Base-by-base conservation (phyloP, 2,888 invertebrate species). In the Siphlonurus alternatus region DNA sequence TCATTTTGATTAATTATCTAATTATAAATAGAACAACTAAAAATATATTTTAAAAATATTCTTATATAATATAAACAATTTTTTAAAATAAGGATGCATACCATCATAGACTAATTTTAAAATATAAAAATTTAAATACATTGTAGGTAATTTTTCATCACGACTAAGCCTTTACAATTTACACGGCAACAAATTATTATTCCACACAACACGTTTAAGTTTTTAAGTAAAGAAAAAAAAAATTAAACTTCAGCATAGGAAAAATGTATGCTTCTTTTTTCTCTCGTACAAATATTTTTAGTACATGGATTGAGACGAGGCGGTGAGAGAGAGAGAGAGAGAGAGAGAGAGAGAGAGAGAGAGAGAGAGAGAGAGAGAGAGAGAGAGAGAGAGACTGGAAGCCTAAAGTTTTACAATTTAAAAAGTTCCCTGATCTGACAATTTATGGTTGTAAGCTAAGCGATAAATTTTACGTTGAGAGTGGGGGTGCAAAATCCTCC, bases 401-500 rank as follows among this genome's bases (percentile, higher is more conserved):
- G 19, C 22, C 56, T 56, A 56, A 56, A 56, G 56, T 56, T 56
- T 56, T 56, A 56, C 56, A 56, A 56, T 56, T 56, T 56, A 56
- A 56, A 56, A 56, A 56, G 7, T 56, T 56, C 56, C 20, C 56
- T 56, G 56, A 56, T 56, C 56, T 56, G 7, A 56, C 7, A 56
- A 56, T 56, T 56, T 56, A 56, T 56, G 20, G 56, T 20, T 20
- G 56, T 56, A 56, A 56, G 56, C 56, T 22, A 56, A 56, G 56
- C 22, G 5, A 22, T 56, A 56, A 56, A 56, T 56, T 56, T 56
- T 56, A 22, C n/a, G 53, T 51, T 51, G 53, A 38, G 38, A 15
- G 38, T 38, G 38, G 38, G 38, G 5, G 38, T 38, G 15, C 5
- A 38, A 38, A 38, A 38, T 10, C 38, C 15, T 10, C 38, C 38